Evolutionary conservation across 2,113 vertebrate genomes (phyloP).

Genomic region (Dinomys branickii): DNA sequence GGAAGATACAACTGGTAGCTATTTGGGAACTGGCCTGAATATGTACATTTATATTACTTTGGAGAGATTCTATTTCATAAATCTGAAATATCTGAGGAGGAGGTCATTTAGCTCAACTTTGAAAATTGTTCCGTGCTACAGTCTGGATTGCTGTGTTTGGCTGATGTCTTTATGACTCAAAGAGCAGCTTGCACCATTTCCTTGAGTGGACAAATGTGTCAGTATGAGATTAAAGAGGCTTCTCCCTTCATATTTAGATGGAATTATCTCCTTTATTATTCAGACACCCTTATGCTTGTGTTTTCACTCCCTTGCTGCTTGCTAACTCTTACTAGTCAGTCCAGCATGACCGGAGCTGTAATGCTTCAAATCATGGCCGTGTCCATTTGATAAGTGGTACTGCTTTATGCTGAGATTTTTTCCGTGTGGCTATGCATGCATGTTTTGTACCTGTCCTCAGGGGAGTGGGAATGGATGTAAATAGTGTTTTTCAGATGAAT

Average conservation of each 20-base stretch:
- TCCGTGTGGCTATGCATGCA: no score
- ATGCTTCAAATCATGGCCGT: not conserved
- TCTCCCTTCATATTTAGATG: constrained; percentile 76
- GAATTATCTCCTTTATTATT: constrained; percentile 67
- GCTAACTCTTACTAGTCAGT: not conserved
- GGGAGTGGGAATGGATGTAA: not conserved
- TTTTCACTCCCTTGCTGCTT: not conserved
- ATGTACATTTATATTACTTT: constrained; percentile 78
- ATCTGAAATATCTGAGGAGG: constrained; percentile 72
- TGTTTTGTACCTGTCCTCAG: not conserved
- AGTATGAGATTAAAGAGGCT: constrained; percentile 70
- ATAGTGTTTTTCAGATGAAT: constrained; percentile 10
- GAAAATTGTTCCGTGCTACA: constrained; percentile 52
- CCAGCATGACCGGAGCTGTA: not conserved
- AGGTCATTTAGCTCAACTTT: constrained; percentile 72
- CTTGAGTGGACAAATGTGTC: constrained; percentile 74
- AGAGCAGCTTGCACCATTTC: constrained; percentile 53
- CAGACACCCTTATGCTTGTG: not conserved
- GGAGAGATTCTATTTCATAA: constrained; percentile 78
- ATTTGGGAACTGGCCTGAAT: constrained; percentile 48
- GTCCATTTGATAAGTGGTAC: not conserved
- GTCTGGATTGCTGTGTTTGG: not conserved
- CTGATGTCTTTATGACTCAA: constrained; percentile 73
- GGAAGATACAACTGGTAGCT: constrained; percentile 65
- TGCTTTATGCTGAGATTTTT: not conserved